Percentiles rank a stretch among this genome's conserved stretches.
These are phyloP conservation scores for Aspidiotus destructor DNA, from an alignment of 2,888 invertebrate genomes.

Conservation along the genomic window DNA sequence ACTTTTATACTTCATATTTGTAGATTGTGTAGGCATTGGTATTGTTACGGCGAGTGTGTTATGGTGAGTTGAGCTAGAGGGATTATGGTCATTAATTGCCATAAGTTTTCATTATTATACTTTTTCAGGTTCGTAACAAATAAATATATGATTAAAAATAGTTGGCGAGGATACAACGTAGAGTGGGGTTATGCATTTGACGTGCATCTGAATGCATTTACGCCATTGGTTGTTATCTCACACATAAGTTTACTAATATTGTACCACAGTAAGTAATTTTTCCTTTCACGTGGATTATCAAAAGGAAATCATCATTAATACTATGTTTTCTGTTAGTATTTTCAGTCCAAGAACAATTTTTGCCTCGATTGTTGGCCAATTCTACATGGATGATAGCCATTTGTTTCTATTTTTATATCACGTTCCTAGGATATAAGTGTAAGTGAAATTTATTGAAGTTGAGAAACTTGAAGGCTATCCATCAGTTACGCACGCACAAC, in stretches of 20 bases:
- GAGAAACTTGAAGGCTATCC: slow-evolving; percentile 29
- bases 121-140: slow-evolving; percentile 51
- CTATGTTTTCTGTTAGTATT: slow-evolving; percentile 50
- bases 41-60: slow-evolving; percentile 75
- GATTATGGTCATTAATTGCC: background rate
- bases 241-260: slow-evolving; percentile 87
- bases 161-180: slow-evolving; percentile 62
- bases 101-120: background rate
- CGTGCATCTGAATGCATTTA: slow-evolving; percentile 96
- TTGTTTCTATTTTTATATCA: slow-evolving; percentile 90
- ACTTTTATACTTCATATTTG: slow-evolving; percentile 80
- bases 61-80: slow-evolving; percentile 55
- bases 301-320: background rate
- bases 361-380: slow-evolving; percentile 79
- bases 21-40: slow-evolving; percentile 88
- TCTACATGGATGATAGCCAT: slow-evolving; percentile 85
- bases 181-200: slow-evolving; percentile 99
- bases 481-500: background rate
- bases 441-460: slow-evolving; percentile 43
- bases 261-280: slow-evolving; percentile 57
- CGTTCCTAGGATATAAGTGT: slow-evolving; percentile 94
- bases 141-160: slow-evolving; percentile 59
- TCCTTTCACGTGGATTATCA: background rate
- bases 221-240: slow-evolving; percentile 86
- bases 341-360: slow-evolving; percentile 63